A percentile compares a stretch with the other conserved stretches of the same genome.
phyloP scores from a whole-genome alignment of 2,797 vertebrate genomes.

The Nyctibius grandis region DNA sequence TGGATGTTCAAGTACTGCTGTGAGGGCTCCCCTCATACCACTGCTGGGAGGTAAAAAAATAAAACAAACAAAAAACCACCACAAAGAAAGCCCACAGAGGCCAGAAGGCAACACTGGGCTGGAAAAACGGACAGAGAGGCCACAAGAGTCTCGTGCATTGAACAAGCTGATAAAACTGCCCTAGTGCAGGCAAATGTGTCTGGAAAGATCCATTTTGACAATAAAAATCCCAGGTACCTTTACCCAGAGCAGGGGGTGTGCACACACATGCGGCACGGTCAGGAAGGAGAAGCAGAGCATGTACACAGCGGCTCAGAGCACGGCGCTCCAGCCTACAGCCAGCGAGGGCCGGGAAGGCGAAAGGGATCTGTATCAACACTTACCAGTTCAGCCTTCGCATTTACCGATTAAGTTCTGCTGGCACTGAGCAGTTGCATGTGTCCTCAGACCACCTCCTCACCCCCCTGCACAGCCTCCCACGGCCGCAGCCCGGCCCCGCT shows the following conservation, averaged over 20 bases:
- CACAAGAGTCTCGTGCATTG: not conserved
- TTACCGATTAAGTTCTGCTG: not conserved
- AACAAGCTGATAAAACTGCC: not conserved
- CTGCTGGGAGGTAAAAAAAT: not conserved
- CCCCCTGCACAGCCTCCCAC: not conserved
- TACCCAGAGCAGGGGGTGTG: not conserved
- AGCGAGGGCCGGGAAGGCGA: fast-evolving
- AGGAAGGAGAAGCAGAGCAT: not conserved
- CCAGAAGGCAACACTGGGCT: not conserved
- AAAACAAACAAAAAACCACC: not conserved
- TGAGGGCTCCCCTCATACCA: not conserved
- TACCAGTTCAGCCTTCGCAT: not conserved
- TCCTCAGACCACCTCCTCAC: not conserved
- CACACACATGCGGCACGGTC: not conserved
- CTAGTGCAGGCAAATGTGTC: not conserved
- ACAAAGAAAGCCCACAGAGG: not conserved
- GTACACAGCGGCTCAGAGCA: not conserved
- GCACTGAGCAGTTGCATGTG: not conserved
- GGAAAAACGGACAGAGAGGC: not conserved
- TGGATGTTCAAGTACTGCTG: not conserved
- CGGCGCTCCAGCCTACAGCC: not conserved
- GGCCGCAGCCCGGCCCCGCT: not conserved
- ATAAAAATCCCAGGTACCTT: not conserved
- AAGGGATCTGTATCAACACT: not conserved
- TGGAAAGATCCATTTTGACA: not conserved